phyloP scores from a whole-genome alignment of 2,113 vertebrate genomes.

The Notothenia coriiceps region DNA sequence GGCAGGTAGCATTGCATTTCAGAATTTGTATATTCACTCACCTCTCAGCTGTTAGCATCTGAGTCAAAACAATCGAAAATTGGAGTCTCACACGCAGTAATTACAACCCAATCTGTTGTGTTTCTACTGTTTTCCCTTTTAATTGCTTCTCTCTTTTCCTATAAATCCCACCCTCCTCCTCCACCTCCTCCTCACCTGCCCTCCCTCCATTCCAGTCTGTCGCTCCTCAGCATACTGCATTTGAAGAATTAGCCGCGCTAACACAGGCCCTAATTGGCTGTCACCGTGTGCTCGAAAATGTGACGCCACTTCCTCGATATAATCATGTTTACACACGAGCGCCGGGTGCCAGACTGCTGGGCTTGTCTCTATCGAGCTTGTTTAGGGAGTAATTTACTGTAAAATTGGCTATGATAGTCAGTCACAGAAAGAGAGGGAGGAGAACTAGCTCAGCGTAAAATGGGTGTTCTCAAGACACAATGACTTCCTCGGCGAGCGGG shows the following conservation, averaged over 20 bases:
- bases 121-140: slow-evolving; percentile 64
- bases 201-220: slow-evolving; percentile 30
- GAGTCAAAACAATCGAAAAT: slow-evolving; percentile 78
- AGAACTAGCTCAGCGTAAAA: slow-evolving; percentile 68
- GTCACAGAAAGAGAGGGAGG: slow-evolving; percentile 51
- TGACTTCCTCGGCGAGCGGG: slow-evolving; percentile 26
- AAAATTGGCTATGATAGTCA: slow-evolving; percentile 82
- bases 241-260: slow-evolving; percentile 80
- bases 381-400: slow-evolving; percentile 82
- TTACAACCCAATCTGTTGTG: slow-evolving; percentile 76
- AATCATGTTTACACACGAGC: slow-evolving; percentile 80
- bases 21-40: slow-evolving; percentile 52
- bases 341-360: slow-evolving; percentile 73
- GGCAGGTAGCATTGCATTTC: slow-evolving; percentile 78
- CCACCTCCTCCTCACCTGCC: background rate
- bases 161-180: slow-evolving; percentile 22
- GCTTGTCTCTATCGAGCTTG: slow-evolving; percentile 75
- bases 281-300: slow-evolving; percentile 74
- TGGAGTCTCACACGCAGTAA: slow-evolving; percentile 69
- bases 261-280: slow-evolving; percentile 82
- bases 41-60: slow-evolving; percentile 53
- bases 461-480: slow-evolving; percentile 27
- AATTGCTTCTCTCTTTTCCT: slow-evolving; percentile 73
- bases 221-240: slow-evolving; percentile 45
- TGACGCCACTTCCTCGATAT: slow-evolving; percentile 79